Evolutionary conservation across 2,888 invertebrate genomes (phyloP).

Genomic region (Tanaodytes sp.): DNA sequence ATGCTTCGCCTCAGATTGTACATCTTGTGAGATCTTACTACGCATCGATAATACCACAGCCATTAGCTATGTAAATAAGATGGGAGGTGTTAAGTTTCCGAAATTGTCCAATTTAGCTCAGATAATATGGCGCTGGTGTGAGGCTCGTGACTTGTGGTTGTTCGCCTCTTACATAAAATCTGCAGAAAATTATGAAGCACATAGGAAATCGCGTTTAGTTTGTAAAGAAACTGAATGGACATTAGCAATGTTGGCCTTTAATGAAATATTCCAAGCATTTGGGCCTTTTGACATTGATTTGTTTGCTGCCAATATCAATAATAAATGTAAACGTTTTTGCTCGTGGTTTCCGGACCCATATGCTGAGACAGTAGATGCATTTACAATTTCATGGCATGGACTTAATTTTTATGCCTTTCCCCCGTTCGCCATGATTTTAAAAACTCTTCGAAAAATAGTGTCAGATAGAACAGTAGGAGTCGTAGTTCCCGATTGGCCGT

Average conservation of each 20-base stretch:
- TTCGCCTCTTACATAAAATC: not conserved
- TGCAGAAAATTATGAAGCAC: conserved; percentile 6
- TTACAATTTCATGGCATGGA: conserved; percentile 51
- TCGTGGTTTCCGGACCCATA: conserved; percentile 59
- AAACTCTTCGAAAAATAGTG: conserved; percentile 43
- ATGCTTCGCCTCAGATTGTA: conserved; percentile 29
- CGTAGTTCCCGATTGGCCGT: conserved; percentile 53
- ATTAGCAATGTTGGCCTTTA: conserved; percentile 35
- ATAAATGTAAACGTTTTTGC: conserved; percentile 57
- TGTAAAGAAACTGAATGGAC: conserved; percentile 28
- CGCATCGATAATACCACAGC: conserved; percentile 33
- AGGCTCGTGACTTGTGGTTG: not conserved
- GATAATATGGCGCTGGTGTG: not conserved
- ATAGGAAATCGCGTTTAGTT: conserved; percentile 33
- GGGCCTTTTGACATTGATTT: conserved; percentile 55
- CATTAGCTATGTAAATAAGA: conserved; percentile 21
- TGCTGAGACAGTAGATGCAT: conserved; percentile 55
- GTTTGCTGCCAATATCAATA: conserved; percentile 54
- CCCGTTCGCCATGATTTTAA: conserved; percentile 24
- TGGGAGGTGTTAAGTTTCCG: conserved; percentile 19
- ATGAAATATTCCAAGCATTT: not conserved
- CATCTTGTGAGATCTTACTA: conserved; percentile 23
- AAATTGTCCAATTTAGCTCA: not conserved
- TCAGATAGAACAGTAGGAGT: conserved; percentile 54
- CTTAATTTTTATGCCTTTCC: conserved; percentile 60